A percentile compares a stretch with the other conserved stretches of the same genome.
These are phyloP conservation scores for Psilopogon haemacephalus DNA, from an alignment of 2,113 vertebrate genomes.

Conservation along the genomic window DNA sequence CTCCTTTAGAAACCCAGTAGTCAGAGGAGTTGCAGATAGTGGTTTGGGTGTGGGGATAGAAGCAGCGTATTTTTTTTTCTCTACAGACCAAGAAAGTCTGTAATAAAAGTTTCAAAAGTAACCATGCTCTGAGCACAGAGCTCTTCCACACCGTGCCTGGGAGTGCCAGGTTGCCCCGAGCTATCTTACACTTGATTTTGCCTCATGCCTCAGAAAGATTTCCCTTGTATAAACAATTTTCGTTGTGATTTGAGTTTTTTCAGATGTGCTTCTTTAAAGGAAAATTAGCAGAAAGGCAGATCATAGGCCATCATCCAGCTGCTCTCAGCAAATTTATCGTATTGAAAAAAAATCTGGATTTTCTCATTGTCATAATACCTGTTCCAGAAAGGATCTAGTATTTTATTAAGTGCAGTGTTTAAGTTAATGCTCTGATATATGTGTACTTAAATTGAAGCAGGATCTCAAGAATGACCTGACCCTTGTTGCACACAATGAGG, in stretches of 20 bases:
- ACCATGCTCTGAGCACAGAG: background rate
- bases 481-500: accelerated
- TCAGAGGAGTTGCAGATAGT: conserved; percentile 61
- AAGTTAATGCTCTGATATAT: background rate
- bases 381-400: background rate
- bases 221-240: conserved; percentile 29
- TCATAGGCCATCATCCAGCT: accelerated
- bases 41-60: conserved; percentile 66
- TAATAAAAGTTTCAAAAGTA: conserved; percentile 45
- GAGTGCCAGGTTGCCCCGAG: conserved; percentile 16
- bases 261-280: background rate
- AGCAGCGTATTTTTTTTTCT: background rate
- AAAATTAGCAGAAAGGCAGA: background rate
- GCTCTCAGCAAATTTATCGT: background rate
- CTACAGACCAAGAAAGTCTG: background rate
- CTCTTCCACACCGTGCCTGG: conserved; percentile 32
- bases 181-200: conserved; percentile 47
- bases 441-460: background rate
- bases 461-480: background rate
- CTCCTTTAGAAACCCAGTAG: conserved; percentile 71
- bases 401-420: background rate
- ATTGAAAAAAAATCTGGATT: background rate
- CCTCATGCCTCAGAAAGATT: conserved; percentile 4
- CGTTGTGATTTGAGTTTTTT: background rate
- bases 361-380: background rate